Conservation (phyloP, 2,888 invertebrate genomes). For the Pediacus dermestoides region DNA sequence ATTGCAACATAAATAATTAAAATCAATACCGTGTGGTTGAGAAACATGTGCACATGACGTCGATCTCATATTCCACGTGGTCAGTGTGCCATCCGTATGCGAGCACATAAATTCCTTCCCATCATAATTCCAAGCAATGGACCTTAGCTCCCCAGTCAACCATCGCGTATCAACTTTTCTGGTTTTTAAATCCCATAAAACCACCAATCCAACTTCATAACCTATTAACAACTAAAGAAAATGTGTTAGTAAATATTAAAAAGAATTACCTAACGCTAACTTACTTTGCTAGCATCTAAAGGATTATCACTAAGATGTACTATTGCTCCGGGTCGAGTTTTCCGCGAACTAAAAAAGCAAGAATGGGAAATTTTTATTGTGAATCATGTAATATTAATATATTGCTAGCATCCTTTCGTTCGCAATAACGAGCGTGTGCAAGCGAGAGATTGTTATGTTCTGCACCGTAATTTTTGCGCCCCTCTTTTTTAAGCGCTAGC, state of each 20-base stretch:
- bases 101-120: conserved; percentile 96
- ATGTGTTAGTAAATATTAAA: too few species aligned
- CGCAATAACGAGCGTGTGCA: too few species aligned
- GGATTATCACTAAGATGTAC: conserved; percentile 97
- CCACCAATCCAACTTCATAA: conserved; percentile 91
- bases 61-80: conserved; percentile 85
- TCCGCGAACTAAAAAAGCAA: conserved; percentile 73
- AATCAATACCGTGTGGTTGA: conserved; percentile 91
- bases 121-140: conserved; percentile 95
- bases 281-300: conserved; percentile 91
- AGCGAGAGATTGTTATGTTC: too few species aligned
- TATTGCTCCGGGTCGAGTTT: conserved; percentile 95
- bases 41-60: conserved; percentile 76
- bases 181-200: conserved; percentile 91
- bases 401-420: too few species aligned
- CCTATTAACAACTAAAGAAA: conserved; percentile 83
- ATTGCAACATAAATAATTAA: too few species aligned
- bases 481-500: too few species aligned
- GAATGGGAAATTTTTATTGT: conserved; percentile 19
- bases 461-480: too few species aligned
- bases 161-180: conserved; percentile 84
- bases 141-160: conserved; percentile 73
- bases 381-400: background rate
- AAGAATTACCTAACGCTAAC: too few species aligned
- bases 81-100: conserved; percentile 92